These are phyloP conservation scores for Hirundichthys speculiger DNA, from an alignment of 2,113 vertebrate genomes.

Conservation along the genomic window DNA sequence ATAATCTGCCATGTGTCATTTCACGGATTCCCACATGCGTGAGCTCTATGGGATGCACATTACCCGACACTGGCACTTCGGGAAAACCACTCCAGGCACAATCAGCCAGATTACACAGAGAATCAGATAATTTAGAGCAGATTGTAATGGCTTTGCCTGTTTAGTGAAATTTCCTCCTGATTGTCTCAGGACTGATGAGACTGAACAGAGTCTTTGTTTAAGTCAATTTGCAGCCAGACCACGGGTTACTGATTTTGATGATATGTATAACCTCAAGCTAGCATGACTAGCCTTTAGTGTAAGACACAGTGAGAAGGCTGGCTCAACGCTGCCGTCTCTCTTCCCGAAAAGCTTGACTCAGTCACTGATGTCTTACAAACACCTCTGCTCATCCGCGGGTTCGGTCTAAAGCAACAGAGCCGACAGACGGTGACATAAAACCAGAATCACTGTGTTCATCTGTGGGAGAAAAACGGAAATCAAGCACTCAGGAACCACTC, in stretches of 20 bases:
- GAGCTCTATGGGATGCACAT: neutral
- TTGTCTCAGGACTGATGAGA: slow-evolving; percentile 11
- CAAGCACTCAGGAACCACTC: slow-evolving; percentile 74
- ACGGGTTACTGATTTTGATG: slow-evolving; percentile 31
- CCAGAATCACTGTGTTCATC: slow-evolving; percentile 37
- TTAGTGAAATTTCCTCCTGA: slow-evolving; percentile 28
- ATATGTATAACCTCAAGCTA: slow-evolving; percentile 21
- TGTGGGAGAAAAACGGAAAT: slow-evolving; percentile 59
- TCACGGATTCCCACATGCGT: too few species aligned
- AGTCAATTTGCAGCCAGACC: slow-evolving; percentile 24
- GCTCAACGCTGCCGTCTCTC: slow-evolving; percentile 32
- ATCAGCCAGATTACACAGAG: slow-evolving; percentile 11
- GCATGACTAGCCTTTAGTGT: slow-evolving; percentile 33
- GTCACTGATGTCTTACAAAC: slow-evolving; percentile 61
- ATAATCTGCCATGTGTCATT: too few species aligned
- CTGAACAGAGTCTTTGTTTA: slow-evolving; percentile 27
- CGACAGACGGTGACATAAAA: slow-evolving; percentile 37
- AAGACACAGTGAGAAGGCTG: slow-evolving; percentile 7
- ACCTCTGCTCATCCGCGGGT: slow-evolving; percentile 23
- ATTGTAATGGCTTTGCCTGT: neutral
- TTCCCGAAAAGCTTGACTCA: slow-evolving; percentile 59
- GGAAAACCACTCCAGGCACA: slow-evolving; percentile 11
- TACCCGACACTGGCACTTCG: neutral
- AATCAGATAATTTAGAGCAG: slow-evolving; percentile 10
- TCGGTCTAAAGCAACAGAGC: slow-evolving; percentile 49